These are phyloP conservation scores for Simalia tracyae DNA, from an alignment of 2,797 vertebrate species.

Conservation along the genomic window DNA sequence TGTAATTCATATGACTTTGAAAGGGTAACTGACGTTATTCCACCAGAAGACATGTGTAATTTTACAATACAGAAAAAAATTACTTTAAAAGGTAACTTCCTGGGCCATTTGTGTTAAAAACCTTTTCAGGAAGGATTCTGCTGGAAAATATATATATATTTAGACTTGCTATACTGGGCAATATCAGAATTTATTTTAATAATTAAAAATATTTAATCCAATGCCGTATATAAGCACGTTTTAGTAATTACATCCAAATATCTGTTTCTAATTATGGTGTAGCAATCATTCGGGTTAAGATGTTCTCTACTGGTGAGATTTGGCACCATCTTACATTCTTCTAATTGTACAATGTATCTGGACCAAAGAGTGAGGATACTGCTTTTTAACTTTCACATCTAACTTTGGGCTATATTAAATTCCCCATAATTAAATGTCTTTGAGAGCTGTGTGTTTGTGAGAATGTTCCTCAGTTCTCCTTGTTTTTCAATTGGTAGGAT, in stretches of 20 bases:
- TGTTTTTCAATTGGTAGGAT: slow-evolving; percentile 77
- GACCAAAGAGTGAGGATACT: slow-evolving; percentile 2
- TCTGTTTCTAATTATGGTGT: slow-evolving; percentile 21
- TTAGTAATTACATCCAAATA: slow-evolving; percentile 11
- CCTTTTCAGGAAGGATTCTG: neutral
- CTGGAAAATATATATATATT: slow-evolving; percentile 14
- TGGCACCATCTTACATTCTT: slow-evolving; percentile 18
- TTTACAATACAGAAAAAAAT: neutral
- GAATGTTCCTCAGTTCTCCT: slow-evolving; percentile 4
- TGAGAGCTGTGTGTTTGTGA: neutral
- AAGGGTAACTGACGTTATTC: neutral
- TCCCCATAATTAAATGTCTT: neutral
- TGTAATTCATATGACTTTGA: neutral
- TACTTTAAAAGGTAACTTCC: neutral
- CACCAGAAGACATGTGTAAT: neutral
- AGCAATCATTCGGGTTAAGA: slow-evolving; percentile 21
- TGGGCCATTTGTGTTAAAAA: slow-evolving; percentile 22
- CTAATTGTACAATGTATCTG: neutral
- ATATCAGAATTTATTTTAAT: slow-evolving; percentile 37
- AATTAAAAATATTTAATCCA: slow-evolving; percentile 25
- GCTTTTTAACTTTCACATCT: neutral
- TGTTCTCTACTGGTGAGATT: neutral
- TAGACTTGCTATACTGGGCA: slow-evolving; percentile 1
- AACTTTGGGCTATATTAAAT: neutral
- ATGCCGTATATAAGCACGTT: slow-evolving; percentile 10